Evolutionary conservation across 2,113 vertebrate genomes (phyloP).

Genomic region (Protobothrops mucrosquamatus): DNA sequence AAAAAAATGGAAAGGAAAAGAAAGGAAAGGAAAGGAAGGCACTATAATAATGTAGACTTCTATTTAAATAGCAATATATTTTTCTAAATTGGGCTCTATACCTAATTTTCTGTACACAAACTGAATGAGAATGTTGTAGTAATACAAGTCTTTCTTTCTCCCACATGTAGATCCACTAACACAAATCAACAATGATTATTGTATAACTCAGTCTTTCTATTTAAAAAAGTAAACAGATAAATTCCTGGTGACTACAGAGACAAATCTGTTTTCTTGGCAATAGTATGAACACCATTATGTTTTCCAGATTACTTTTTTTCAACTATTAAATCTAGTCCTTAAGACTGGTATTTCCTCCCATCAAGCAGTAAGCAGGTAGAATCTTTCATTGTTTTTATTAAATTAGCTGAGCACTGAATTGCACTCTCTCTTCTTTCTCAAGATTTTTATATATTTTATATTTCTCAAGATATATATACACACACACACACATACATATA

Average conservation of each 20-base stretch:
- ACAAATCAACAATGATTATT: neutral
- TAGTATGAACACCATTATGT: neutral
- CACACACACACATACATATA: too few species aligned
- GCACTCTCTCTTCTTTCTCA: neutral
- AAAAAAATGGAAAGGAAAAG: neutral
- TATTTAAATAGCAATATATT: neutral
- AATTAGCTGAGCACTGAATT: too few species aligned
- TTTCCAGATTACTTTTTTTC: neutral
- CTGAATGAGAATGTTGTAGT: neutral
- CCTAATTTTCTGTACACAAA: neutral
- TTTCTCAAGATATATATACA: too few species aligned
- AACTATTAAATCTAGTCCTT: neutral
- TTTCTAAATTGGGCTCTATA: neutral
- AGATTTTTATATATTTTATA: too few species aligned
- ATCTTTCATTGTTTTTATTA: too few species aligned
- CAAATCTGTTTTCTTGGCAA: neutral
- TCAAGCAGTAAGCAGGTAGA: neutral
- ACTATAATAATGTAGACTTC: neutral
- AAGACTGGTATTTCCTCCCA: neutral
- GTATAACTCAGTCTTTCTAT: neutral
- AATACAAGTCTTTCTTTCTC: neutral
- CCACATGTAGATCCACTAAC: neutral
- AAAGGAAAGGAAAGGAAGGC: neutral
- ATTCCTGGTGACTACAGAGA: neutral
- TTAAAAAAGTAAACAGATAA: neutral